phyloP scores from a whole-genome alignment of 2,113 vertebrate species.

The Coptodon rendalli region DNA sequence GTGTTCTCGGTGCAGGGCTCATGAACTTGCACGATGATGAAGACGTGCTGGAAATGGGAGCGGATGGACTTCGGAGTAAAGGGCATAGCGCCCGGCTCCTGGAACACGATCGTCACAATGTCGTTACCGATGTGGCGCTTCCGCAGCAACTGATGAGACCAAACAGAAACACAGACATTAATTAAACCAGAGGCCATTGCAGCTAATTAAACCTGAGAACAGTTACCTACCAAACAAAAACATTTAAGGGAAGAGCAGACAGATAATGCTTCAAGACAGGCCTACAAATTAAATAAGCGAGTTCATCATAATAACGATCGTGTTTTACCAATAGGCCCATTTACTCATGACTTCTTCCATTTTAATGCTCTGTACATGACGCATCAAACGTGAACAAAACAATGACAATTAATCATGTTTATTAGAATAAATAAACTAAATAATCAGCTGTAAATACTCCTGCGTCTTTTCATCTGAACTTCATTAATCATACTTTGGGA shows the following conservation, averaged over 20 bases:
- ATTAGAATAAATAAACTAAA: not conserved
- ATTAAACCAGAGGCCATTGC: not conserved
- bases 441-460: not conserved
- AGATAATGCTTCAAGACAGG: not conserved
- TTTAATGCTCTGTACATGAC: not conserved
- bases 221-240: not conserved
- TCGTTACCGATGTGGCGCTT: constrained; percentile 91
- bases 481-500: not conserved
- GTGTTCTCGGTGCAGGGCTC: constrained; percentile 77
- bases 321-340: not conserved
- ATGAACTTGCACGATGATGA: constrained; percentile 81
- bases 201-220: not conserved
- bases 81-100: constrained; percentile 82
- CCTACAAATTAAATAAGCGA: not conserved
- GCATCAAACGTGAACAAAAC: not conserved
- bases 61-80: constrained; percentile 87
- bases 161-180: not conserved
- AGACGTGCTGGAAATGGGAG: constrained; percentile 89
- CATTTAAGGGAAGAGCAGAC: not conserved
- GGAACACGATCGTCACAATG: constrained; percentile 91
- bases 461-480: not conserved
- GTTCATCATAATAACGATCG: not conserved
- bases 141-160: constrained; percentile 75
- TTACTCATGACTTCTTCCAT: not conserved
- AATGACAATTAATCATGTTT: not conserved